Evolutionary conservation across 2,797 vertebrate genomes (phyloP), one percentile per base, ranked within the genome.

Genomic region (Pipistrellus kuhlii): DNA sequence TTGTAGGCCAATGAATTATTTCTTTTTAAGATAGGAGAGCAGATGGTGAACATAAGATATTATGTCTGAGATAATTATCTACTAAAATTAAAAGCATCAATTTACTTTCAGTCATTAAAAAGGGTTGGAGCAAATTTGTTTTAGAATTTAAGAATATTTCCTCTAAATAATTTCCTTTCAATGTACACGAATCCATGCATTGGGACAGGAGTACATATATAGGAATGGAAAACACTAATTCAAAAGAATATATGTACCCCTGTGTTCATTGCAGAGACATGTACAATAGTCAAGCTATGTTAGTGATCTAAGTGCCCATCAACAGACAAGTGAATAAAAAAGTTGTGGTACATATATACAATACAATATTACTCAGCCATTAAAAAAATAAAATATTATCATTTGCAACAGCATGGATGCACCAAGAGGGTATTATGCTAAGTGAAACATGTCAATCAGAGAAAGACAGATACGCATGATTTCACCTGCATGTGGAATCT

Each of bases 61-160:
- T 38, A 64, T 91, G 4, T 76, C n/a, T 86, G 55, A 85, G n/a
- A 55, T 76, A 94, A 85, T 88, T 90, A 95, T 81, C 66, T 81
- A 80, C 51, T 76, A 81, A 69, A 94, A 73, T 38, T 82, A 53
- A 94, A 96, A 90, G 15, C 17, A 90, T 64, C 6, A 69, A 32
- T 85, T 78, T 85, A 30, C 20, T 76, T 12, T 90, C 18, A 57
- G 30, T 83, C 72, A 84, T 76, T 92, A 90, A 94, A 91, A 18
- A 77, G 76, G 55, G 38, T n/a, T 73, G 32, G 1, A 88, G 0
- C 18, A 88, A 85, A 90, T 82, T 84, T 32, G 1, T 80, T 92
- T 91, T 72, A 23, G 68, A 92, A 77, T 82, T 94, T 89, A 85
- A 72, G 48, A 41, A 62, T 62, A 62, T 62, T 13, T 62, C 6